A percentile compares a stretch with the other conserved stretches of the same genome.
These are phyloP conservation scores for Nilaparvata lugens DNA, from an alignment of 1,140 invertebrate species.

Conservation along the genomic window DNA sequence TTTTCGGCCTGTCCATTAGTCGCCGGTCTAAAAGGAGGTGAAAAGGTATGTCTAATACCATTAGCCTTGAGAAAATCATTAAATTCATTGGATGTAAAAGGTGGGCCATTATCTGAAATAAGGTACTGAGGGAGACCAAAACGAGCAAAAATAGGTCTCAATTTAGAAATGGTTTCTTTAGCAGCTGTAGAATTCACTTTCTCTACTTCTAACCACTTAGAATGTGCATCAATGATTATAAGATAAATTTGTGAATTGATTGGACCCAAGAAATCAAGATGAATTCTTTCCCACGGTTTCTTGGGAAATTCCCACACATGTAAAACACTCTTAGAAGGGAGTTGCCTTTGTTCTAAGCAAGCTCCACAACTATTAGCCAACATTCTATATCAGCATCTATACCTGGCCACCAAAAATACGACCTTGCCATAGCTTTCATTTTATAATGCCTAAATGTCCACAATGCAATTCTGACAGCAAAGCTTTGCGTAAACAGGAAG, in stretches of 20 bases:
- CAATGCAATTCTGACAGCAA: conserved; percentile 17
- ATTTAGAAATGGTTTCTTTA: conserved; percentile 15
- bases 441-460: conserved; percentile 17
- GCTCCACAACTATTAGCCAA: neutral
- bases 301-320: conserved; percentile 15
- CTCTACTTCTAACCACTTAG: conserved; percentile 35
- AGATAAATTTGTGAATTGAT: conserved; percentile 30
- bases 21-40: conserved; percentile 21
- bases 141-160: conserved; percentile 20
- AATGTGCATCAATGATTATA: conserved; percentile 34
- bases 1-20: conserved; percentile 23
- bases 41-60: conserved; percentile 21
- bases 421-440: conserved; percentile 19
- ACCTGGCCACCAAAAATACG: conserved; percentile 12
- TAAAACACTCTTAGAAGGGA: conserved; percentile 12
- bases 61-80: conserved; percentile 23
- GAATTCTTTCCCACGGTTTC: conserved; percentile 18
- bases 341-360: neutral
- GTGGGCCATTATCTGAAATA: conserved; percentile 29
- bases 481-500: conserved; percentile 3
- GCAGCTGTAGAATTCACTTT: conserved; percentile 15
- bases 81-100: conserved; percentile 25
- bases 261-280: conserved; percentile 28
- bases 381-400: conserved; percentile 3
- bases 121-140: conserved; percentile 24